phyloP scores from a whole-genome alignment of 2,113 vertebrate species.

The Marmota flaviventris region DNA sequence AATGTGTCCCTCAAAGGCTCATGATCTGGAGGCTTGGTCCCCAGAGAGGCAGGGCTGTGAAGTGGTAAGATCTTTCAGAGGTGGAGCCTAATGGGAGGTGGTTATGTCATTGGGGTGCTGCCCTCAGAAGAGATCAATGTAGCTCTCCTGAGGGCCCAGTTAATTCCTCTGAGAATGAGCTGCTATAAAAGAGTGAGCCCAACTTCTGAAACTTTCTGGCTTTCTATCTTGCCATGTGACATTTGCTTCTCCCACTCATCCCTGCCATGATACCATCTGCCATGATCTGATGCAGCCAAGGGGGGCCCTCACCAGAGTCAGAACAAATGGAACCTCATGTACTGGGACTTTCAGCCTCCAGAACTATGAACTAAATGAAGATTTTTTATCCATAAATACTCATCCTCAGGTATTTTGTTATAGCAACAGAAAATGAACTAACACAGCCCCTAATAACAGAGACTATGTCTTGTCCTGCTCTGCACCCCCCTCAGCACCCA shows the following conservation, averaged over 20 bases:
- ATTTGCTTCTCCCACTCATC: background rate
- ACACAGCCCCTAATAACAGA: background rate
- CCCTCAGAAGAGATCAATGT: background rate
- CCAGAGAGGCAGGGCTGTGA: background rate
- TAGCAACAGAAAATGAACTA: background rate
- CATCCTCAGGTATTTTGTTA: background rate
- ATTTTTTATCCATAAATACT: background rate
- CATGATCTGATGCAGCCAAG: background rate
- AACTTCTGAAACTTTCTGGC: background rate
- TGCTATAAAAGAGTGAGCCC: background rate
- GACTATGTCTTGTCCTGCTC: background rate
- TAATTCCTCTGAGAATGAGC: background rate
- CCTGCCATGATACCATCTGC: background rate
- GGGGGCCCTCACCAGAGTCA: background rate
- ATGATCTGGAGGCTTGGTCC: background rate
- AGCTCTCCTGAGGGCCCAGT: background rate
- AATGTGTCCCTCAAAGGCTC: background rate
- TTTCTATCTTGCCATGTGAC: background rate
- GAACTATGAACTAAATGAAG: background rate
- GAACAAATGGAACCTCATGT: background rate
- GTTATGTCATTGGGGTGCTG: background rate
- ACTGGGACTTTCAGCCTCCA: background rate
- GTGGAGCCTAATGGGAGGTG: background rate
- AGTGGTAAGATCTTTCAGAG: background rate
- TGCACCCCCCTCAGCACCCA: rapidly evolving